Evolutionary conservation across 2,797 vertebrate species (phyloP), one percentile per base, ranked within the genome.

Genomic region (Sebastiscus tertius): DNA sequence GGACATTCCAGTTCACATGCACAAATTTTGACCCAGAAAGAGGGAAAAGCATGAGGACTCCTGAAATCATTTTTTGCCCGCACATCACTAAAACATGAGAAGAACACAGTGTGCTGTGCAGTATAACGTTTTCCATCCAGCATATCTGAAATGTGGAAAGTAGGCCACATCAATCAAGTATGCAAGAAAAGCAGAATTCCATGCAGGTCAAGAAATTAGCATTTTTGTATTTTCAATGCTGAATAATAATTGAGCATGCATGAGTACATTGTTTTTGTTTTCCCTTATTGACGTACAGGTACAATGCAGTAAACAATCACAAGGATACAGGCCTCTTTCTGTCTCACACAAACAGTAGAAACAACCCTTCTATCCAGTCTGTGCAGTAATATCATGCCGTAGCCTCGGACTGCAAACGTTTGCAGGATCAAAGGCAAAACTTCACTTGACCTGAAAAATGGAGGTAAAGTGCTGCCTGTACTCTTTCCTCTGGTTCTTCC

Each of bases 361-460:
- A 13, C 26, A 27, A 52, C 10, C 18, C 3, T 73, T 26, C 39
- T 9, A 39, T 61, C 34, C 68, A 62, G 74, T 26, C 55, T 56
- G 55, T 67, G 36, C n/a, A 27, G 33, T 75, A 59, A 86, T 58
- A 55, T 66, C 36, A 54, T 24, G 26, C 66, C 59, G 27, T 24
- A 65, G n/a, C 26, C 10, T 75, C 27, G 6, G 10, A 78, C 77
- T 72, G 63, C 68, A 72, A 36, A 60, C 49, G 29, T 65, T 81
- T 79, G 18, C 42, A 52, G n/a, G 24, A 64, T 80, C 65, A 76
- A 75, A 88, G 46, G 46, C 42, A 79, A 72, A 69, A 75, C 39
- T 68, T 76, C 58, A 55, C 68, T 74, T 72, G 49, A 87, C n/a
- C 72, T 79, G 56, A 26, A 69, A 83, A 76, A 73, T 63, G 6